Conservation (phyloP, 2,113 vertebrate genomes). For the Dipodomys merriami region DNA sequence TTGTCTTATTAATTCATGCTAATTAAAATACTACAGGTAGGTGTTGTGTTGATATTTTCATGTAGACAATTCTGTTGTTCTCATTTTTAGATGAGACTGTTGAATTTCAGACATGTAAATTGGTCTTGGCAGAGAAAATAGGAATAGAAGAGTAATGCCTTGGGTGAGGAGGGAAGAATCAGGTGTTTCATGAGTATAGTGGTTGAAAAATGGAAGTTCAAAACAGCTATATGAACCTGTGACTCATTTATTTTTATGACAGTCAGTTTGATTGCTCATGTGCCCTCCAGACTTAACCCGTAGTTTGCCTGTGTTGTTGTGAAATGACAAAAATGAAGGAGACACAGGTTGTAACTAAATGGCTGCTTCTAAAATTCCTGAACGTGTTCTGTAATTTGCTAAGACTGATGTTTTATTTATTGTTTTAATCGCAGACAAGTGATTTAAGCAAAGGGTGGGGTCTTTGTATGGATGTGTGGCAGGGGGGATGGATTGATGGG, state of each 20-base stretch:
- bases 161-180: not conserved
- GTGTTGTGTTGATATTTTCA: not conserved
- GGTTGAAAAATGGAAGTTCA: not conserved
- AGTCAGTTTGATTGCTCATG: not conserved
- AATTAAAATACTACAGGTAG: not conserved
- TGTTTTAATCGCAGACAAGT: not conserved
- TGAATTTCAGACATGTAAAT: not conserved
- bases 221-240: not conserved
- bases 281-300: not conserved
- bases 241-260: not conserved
- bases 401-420: not conserved
- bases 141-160: not conserved
- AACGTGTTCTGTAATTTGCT: not conserved
- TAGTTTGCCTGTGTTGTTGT: not conserved
- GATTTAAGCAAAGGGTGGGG: not conserved
- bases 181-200: not conserved
- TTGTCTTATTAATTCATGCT: too few relatives aligned
- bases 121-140: not conserved
- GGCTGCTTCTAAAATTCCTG: not conserved
- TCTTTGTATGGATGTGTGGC: rapidly evolving
- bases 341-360: not conserved
- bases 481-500: not conserved
- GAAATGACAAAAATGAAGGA: not conserved
- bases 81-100: not conserved
- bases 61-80: not conserved